A percentile compares a stretch with the other conserved stretches of the same genome.
Evolutionary conservation across 2,888 invertebrate species (phyloP).

Genomic region (Drepana falcataria): DNA sequence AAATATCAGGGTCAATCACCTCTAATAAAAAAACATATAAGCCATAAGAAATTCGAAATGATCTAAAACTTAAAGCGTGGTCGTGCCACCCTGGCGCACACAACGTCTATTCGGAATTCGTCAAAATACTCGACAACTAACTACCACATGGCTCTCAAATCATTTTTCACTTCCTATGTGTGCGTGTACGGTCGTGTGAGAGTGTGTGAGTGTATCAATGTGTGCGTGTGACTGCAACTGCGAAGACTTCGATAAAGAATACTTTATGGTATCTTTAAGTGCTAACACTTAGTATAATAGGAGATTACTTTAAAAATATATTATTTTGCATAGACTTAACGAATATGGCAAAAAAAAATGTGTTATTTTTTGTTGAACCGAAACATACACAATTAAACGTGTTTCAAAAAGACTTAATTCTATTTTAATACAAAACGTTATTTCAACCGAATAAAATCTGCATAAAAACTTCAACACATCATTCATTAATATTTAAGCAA

Average conservation of each 20-base stretch:
- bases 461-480: not conserved
- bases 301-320: too few species aligned
- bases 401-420: too few species aligned
- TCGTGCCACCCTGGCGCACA: constrained; percentile 28
- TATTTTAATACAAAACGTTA: too few species aligned
- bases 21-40: too few species aligned
- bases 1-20: too few species aligned
- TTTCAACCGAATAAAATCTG: too few species aligned
- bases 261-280: too few species aligned
- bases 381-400: too few species aligned
- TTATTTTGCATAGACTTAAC: too few species aligned
- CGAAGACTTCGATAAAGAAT: constrained; percentile 4
- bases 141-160: constrained; percentile 67
- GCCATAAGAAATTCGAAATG: not conserved
- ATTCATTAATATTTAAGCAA: not conserved
- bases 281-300: too few species aligned
- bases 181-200: constrained; percentile 21
- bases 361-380: too few species aligned
- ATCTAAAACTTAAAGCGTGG: not conserved
- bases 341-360: constrained; percentile 2
- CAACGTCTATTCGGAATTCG: constrained; percentile 66
- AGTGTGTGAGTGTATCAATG: constrained; percentile 6
- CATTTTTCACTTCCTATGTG: constrained; percentile 46
- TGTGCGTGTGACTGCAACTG: constrained; percentile 23
- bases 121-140: constrained; percentile 69